Evolutionary conservation across 2,797 vertebrate genomes (phyloP).

Genomic region (Oryzias sinensis): DNA sequence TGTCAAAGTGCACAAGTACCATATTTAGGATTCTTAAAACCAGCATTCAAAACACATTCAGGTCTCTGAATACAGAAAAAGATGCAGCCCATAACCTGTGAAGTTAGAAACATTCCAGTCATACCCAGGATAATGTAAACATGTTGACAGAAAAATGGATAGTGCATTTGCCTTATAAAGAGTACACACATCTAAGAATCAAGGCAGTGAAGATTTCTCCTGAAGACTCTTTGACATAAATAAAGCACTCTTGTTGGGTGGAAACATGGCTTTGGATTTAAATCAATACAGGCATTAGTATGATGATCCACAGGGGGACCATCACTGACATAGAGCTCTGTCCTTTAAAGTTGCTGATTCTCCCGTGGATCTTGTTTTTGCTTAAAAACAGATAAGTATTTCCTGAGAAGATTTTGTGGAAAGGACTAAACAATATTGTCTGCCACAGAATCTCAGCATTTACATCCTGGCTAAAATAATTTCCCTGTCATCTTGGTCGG

Average conservation of each 20-base stretch:
- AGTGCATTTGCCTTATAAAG: conserved; percentile 49
- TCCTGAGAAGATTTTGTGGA: conserved; percentile 30
- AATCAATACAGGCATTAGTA: conserved; percentile 37
- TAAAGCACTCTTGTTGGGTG: conserved; percentile 31
- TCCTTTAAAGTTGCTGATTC: conserved; percentile 28
- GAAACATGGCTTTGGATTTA: conserved; percentile 33
- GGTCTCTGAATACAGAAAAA: conserved; percentile 1
- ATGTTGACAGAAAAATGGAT: conserved; percentile 31
- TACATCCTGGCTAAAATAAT: conserved; percentile 31
- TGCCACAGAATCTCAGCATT: conserved; percentile 43
- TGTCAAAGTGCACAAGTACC: background rate
- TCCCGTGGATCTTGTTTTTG: conserved; percentile 29
- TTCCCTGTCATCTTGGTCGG: conserved; percentile 73
- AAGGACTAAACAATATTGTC: conserved; percentile 24
- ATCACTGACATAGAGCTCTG: conserved; percentile 19
- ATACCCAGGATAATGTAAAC: background rate
- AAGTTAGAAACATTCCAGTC: conserved; percentile 2
- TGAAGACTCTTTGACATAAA: conserved; percentile 19
- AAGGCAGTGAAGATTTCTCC: conserved; percentile 46
- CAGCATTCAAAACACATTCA: background rate
- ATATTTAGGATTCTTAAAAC: background rate
- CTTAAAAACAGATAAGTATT: conserved; percentile 26
- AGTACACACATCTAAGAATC: conserved; percentile 44
- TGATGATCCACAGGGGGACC: conserved; percentile 27
- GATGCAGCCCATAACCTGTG: conserved; percentile 1